Evolutionary conservation across 35 echinoderm and acorn worm species (phyloP), one percentile per base, ranked within the genome.

Genomic region (Ophioderma brevispina): DNA sequence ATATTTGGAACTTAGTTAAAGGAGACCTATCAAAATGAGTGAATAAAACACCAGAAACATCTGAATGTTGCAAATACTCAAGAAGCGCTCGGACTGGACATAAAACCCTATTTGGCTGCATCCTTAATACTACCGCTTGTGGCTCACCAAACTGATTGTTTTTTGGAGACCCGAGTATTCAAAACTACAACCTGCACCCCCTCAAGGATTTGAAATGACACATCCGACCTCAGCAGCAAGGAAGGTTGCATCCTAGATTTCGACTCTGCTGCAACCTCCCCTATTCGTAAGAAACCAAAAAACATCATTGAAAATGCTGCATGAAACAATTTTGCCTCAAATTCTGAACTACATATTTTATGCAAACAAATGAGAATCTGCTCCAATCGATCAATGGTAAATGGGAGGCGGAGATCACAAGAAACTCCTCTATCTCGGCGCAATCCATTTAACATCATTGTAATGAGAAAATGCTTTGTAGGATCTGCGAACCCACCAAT

Each of bases 271-370:
- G 80, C 37, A 34, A 85, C 56, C 59, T 85, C 49, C 31, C 82
- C 82, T 33, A 85, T 55, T 23, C 82, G 6, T 39, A 85, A 56
- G n/a, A 85, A 85, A 5, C 82, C 82, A 55, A 55, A 85, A 85
- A 85, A 85, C 36, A 55, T 55, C 11, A 35, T 11, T 10, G 64
- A 35, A 32, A 85, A 56, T 23, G 64, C 82, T 1, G 82, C 28
- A 1, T 37, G 25, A 25, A 85, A 85, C 36, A 70, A 55, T 50
- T 63, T 10, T 11, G 30, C 34, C 38, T 85, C 43, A 85, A 56
- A 85, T 33, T 85, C 25, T 17, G 82, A 59, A 63, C 23, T 63
- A 33, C 82, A 85, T 21, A 59, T 59, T 35, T 31, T 31, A 1
- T 42, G 82, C 31, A 59, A 37, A 40, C 31, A 19, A 23, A 35